These are phyloP conservation scores for Halocynthia roretzi DNA, from an alignment of 23 tunicate genomes.

Conservation along the genomic window DNA sequence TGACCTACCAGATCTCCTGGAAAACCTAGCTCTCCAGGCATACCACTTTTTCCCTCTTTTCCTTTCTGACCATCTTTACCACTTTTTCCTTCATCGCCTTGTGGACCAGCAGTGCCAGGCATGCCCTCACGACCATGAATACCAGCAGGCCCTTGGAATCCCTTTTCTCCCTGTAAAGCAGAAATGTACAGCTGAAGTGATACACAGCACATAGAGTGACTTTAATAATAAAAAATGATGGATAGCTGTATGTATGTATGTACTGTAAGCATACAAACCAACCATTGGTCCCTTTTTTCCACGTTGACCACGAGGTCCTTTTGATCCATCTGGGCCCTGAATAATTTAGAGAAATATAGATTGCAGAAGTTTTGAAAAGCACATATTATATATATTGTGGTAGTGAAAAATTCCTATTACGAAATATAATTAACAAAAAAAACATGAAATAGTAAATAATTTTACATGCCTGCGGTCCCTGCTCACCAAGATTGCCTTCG, in stretches of 20 bases:
- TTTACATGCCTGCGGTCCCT: neutral
- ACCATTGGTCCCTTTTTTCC: conserved; percentile 14
- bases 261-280: conserved; percentile 4
- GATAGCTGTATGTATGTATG: neutral
- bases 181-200: no score
- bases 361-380: neutral
- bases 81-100: neutral
- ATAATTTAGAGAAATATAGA: neutral
- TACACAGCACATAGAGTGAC: no score
- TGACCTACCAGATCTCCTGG: conserved; percentile 2
- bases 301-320: neutral
- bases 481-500: conserved; percentile 5
- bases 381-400: neutral
- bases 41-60: neutral
- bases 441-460: neutral
- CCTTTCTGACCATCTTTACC: conserved; percentile 5
- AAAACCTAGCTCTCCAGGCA: neutral
- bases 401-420: neutral
- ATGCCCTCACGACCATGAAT: neutral
- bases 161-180: neutral
- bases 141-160: conserved; percentile 1
- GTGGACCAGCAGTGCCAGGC: neutral
- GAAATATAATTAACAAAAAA: neutral
- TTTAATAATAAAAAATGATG: neutral
- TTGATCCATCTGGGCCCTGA: conserved; percentile 2